phyloP scores from a whole-genome alignment of 2,797 vertebrate species.

The Dicrostonyx torquatus region DNA sequence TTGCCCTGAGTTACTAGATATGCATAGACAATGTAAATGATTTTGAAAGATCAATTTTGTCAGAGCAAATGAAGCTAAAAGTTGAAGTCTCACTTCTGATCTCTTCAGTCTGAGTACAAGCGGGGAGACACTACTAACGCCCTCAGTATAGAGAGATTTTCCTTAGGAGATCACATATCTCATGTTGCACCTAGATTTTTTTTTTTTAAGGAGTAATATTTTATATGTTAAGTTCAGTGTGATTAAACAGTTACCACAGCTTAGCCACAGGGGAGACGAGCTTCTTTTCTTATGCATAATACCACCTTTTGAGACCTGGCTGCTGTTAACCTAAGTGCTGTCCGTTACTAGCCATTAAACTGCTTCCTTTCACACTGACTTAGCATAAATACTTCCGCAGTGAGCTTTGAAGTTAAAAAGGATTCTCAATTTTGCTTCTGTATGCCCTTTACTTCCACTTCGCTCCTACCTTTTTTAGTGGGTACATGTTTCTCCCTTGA shows the following conservation, averaged over 20 bases:
- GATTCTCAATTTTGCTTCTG: slow-evolving; percentile 76
- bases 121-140: background rate
- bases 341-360: slow-evolving; percentile 73
- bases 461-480: slow-evolving; percentile 84
- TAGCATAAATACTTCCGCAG: slow-evolving; percentile 78
- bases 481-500: slow-evolving; percentile 87
- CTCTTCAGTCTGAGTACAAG: slow-evolving; percentile 24
- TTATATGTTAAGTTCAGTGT: slow-evolving; percentile 59
- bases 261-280: slow-evolving; percentile 49
- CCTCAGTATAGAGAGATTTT: slow-evolving; percentile 15
- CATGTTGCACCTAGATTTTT: slow-evolving; percentile 18
- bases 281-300: slow-evolving; percentile 69
- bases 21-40: slow-evolving; percentile 49
- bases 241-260: slow-evolving; percentile 31
- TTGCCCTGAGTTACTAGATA: slow-evolving; percentile 13
- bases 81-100: slow-evolving; percentile 44
- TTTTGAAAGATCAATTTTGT: slow-evolving; percentile 45
- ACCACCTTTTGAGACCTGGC: slow-evolving; percentile 68
- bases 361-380: slow-evolving; percentile 81
- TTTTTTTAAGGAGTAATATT: slow-evolving; percentile 58
- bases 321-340: slow-evolving; percentile 78
- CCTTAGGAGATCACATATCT: background rate
- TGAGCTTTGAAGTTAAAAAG: slow-evolving; percentile 73
- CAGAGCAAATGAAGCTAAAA: slow-evolving; percentile 55
- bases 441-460: slow-evolving; percentile 75